Conservation (phyloP, 1,140 invertebrate species). For the Drosophila burlai region DNA sequence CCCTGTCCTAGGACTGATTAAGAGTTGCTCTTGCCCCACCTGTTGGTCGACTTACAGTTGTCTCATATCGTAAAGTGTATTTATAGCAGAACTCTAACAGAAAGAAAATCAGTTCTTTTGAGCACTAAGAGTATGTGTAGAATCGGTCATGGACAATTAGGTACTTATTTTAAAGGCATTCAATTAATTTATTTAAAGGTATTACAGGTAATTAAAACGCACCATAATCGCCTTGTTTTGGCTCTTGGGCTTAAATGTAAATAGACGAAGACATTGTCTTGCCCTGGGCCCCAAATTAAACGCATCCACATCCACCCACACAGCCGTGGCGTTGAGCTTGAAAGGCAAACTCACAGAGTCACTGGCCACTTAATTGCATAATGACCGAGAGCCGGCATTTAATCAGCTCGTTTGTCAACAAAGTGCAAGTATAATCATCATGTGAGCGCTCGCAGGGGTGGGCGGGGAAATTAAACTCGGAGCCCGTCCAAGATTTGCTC, state of each 20-base stretch:
- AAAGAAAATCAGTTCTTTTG: neutral
- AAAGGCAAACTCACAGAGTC: constrained; percentile 41
- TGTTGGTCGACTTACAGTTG: constrained; percentile 2
- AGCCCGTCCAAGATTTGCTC: constrained; percentile 3
- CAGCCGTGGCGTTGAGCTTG: constrained; percentile 36
- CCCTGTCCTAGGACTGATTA: constrained; percentile 30
- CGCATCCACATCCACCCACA: constrained; percentile 4
- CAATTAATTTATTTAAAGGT: neutral
- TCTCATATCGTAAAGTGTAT: neutral
- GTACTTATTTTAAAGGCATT: neutral
- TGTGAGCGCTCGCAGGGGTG: constrained; percentile 10
- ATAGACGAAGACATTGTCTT: constrained; percentile 27
- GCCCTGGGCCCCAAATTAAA: constrained; percentile 15
- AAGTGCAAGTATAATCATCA: constrained; percentile 70
- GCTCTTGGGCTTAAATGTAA: constrained; percentile 45
- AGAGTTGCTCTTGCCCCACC: constrained; percentile 23
- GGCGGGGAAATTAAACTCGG: neutral
- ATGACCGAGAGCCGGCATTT: constrained; percentile 77
- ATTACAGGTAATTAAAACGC: constrained; percentile 8
- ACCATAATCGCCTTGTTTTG: constrained; percentile 10
- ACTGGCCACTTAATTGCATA: constrained; percentile 77
- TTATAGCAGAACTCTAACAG: neutral
- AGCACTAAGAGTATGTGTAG: neutral
- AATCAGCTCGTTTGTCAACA: constrained; percentile 82
- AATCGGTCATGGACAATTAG: neutral